Percentiles rank a stretch among this genome's conserved stretches.
These are phyloP conservation scores for Rhinoderma darwinii DNA, from an alignment of 2,113 vertebrate genomes.

Conservation along the genomic window DNA sequence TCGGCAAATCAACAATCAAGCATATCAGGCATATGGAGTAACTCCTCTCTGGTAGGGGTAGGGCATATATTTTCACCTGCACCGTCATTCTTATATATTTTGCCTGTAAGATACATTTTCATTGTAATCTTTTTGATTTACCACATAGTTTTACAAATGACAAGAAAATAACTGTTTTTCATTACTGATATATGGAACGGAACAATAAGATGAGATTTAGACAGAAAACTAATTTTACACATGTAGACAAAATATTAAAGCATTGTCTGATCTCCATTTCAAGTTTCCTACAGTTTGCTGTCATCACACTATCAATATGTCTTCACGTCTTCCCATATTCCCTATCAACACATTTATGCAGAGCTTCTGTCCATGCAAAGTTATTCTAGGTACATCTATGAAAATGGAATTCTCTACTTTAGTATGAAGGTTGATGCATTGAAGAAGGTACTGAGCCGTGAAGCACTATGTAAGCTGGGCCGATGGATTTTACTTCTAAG, in stretches of 20 bases:
- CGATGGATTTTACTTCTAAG: too few species aligned
- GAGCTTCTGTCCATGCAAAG: not conserved
- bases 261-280: not conserved
- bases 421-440: not conserved
- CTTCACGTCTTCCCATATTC: not conserved
- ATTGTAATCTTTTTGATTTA: not conserved
- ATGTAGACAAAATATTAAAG: slow-evolving; percentile 12
- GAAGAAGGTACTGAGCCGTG: not conserved
- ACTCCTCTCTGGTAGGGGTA: too few species aligned
- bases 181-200: not conserved
- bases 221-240: slow-evolving; percentile 19
- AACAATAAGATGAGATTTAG: slow-evolving; percentile 12
- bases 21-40: too few species aligned
- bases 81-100: not conserved
- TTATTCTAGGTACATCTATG: not conserved
- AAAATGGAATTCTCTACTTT: not conserved
- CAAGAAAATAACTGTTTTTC: slow-evolving; percentile 25
- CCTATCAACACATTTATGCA: not conserved
- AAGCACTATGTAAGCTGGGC: too few species aligned
- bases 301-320: not conserved
- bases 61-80: not conserved
- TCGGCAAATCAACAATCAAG: too few species aligned
- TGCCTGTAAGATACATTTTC: not conserved
- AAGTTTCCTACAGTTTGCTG: not conserved
- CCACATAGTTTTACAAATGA: not conserved